Percentiles rank a stretch among this genome's conserved stretches.
Conservation (phyloP, 1,140 invertebrate species). For the Anagrus nilaparvatae region DNA sequence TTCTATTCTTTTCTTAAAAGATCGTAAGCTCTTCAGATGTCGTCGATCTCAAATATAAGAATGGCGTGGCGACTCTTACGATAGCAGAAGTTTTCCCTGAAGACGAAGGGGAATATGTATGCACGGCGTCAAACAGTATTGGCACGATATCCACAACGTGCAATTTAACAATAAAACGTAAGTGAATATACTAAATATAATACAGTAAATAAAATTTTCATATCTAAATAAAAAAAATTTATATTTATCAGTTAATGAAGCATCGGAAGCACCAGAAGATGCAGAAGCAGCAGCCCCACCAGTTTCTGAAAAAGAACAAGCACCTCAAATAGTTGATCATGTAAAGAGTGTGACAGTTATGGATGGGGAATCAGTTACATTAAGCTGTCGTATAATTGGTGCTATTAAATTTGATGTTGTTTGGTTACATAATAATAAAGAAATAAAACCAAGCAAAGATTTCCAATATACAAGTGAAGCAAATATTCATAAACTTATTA, state of each 20-base stretch:
- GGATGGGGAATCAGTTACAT: conserved; percentile 75
- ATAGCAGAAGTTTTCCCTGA: conserved; percentile 91
- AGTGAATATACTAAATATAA: conserved; percentile 31
- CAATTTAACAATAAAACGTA: conserved; percentile 74
- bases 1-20: conserved; percentile 30
- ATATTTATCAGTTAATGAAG: not conserved
- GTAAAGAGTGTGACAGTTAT: conserved; percentile 67
- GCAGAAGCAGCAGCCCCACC: conserved; percentile 26
- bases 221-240: conserved; percentile 7
- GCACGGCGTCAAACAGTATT: conserved; percentile 83
- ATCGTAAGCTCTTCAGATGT: conserved; percentile 68
- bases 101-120: conserved; percentile 81
- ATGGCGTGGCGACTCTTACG: conserved; percentile 70
- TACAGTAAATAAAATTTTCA: not conserved
- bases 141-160: conserved; percentile 73
- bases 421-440: conserved; percentile 94
- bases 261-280: conserved; percentile 59
- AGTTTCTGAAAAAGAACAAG: conserved; percentile 52
- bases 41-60: conserved; percentile 84
- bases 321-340: conserved; percentile 77
- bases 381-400: conserved; percentile 79
- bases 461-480: conserved; percentile 87
- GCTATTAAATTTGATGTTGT: conserved; percentile 83
- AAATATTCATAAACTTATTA: conserved; percentile 81
- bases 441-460: conserved; percentile 92